Evolutionary conservation across 2,888 invertebrate species (phyloP).

Genomic region (Ashinkailepas kermadecensis): DNA sequence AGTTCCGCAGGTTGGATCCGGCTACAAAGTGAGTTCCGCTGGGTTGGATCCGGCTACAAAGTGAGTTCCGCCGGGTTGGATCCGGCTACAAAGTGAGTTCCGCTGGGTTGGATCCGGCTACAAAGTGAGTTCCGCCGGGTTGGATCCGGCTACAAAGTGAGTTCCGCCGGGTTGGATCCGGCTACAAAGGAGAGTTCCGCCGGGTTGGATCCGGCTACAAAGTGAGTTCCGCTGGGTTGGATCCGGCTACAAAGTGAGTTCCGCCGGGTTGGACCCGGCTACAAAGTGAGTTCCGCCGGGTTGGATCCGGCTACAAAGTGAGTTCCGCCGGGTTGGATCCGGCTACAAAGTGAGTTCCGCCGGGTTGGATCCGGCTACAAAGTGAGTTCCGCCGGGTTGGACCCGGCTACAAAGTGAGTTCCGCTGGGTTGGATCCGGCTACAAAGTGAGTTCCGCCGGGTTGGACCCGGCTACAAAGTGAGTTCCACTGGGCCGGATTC

Average conservation of each 20-base stretch:
- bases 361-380: background rate
- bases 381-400: background rate
- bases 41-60: background rate
- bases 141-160: background rate
- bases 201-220: too few relatives aligned
- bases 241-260: background rate
- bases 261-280: background rate
- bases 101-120: too few relatives aligned
- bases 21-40: background rate
- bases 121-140: background rate
- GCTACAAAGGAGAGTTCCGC: background rate
- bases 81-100: too few relatives aligned
- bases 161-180: slow-evolving; percentile 2
- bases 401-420: background rate
- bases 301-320: too few relatives aligned
- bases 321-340: background rate
- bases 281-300: too few relatives aligned
- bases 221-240: background rate
- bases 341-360: background rate
- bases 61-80: background rate
- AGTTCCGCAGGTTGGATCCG: background rate
- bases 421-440: background rate
- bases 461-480: too few relatives aligned
- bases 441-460: background rate
- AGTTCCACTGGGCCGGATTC: too few relatives aligned